Evolutionary conservation across 2,888 invertebrate genomes (phyloP).

Genomic region (Temnothorax rugatulus): DNA sequence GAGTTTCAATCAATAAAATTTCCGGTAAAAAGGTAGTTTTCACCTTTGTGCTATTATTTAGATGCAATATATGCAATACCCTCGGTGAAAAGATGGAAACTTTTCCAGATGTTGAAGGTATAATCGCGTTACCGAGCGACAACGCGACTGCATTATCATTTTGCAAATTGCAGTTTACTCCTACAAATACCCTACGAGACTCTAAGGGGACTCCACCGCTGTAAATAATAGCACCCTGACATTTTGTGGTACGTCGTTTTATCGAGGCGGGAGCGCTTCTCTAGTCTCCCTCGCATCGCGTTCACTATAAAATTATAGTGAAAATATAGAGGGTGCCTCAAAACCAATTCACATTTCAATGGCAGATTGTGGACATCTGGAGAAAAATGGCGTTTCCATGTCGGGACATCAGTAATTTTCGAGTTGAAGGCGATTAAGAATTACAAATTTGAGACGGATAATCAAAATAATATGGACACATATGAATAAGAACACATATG

Average conservation of each 20-base stretch:
- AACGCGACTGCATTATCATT: slow-evolving; percentile 43
- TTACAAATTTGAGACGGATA: background rate
- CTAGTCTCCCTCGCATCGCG: slow-evolving; percentile 25
- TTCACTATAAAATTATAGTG: slow-evolving; percentile 42
- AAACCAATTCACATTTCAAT: slow-evolving; percentile 4
- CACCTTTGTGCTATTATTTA: slow-evolving; percentile 19
- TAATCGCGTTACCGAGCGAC: slow-evolving; percentile 39
- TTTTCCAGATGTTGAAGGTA: slow-evolving; percentile 54
- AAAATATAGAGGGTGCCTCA: slow-evolving; percentile 26
- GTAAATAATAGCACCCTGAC: slow-evolving; percentile 46
- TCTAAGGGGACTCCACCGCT: slow-evolving; percentile 34
- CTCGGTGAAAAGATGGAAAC: slow-evolving; percentile 55
- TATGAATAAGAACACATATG: background rate
- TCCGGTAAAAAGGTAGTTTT: background rate
- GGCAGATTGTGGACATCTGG: background rate
- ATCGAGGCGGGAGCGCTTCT: slow-evolving; percentile 19
- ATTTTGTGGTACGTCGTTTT: slow-evolving; percentile 47
- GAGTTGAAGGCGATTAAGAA: background rate
- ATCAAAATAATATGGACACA: background rate
- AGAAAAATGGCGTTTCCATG: slow-evolving; percentile 3
- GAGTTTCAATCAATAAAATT: background rate
- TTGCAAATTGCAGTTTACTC: slow-evolving; percentile 55
- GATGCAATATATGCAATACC: slow-evolving; percentile 53
- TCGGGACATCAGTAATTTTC: background rate
- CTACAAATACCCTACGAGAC: slow-evolving; percentile 29